Conservation (phyloP, 2,888 invertebrate species). For the Cerastis rubricosa region DNA sequence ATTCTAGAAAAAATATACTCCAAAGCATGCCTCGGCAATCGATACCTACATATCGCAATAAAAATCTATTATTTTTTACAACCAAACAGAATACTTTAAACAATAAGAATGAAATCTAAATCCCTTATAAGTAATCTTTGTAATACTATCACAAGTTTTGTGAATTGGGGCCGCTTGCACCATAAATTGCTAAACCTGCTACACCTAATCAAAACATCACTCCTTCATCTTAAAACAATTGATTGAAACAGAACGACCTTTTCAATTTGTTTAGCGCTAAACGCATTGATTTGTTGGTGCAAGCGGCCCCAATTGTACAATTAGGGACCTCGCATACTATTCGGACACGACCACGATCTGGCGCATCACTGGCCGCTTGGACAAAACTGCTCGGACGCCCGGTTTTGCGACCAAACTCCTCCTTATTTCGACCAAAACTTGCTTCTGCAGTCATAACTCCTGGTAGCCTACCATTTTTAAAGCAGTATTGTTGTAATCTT, state of each 20-base stretch:
- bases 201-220: background rate
- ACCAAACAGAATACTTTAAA: conserved; percentile 61
- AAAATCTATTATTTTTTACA: conserved; percentile 62
- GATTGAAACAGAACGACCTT: background rate
- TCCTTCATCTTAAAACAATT: background rate
- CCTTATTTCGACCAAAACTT: background rate
- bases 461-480: background rate
- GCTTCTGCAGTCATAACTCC: background rate
- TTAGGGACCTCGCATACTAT: conserved; percentile 2
- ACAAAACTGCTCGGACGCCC: background rate
- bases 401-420: background rate
- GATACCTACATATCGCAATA: background rate
- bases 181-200: background rate
- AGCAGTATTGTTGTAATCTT: no score
- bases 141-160: conserved; percentile 54
- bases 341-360: background rate
- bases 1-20: conserved; percentile 5
- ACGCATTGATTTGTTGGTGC: background rate
- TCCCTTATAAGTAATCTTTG: conserved; percentile 41
- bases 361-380: background rate
- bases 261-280: background rate
- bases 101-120: conserved; percentile 61
- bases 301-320: conserved; percentile 36
- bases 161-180: conserved; percentile 35
- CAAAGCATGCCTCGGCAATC: background rate